Conservation (phyloP, 1,140 invertebrate species). For the Archivesica marissinica region DNA sequence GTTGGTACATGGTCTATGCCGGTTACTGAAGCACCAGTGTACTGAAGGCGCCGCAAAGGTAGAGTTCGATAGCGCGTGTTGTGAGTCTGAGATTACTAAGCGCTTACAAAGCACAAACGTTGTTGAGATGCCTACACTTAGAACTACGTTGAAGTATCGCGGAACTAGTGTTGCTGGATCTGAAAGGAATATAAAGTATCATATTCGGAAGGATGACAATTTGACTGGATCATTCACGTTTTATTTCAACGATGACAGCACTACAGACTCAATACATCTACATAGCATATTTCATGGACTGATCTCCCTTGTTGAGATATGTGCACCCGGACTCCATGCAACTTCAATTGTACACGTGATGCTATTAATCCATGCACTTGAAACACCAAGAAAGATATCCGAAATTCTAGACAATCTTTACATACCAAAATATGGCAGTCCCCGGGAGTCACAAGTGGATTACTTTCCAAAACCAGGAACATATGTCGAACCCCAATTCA, state of each 20-base stretch:
- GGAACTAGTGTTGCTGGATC: conserved; percentile 4
- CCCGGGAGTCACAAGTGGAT: background rate
- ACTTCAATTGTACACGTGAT: background rate
- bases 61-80: background rate
- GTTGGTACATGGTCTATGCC: background rate
- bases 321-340: background rate
- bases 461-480: conserved; percentile 49
- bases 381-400: background rate
- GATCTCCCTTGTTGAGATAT: background rate
- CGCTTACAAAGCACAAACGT: background rate
- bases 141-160: conserved; percentile 11
- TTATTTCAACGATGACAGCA: background rate
- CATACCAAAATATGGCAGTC: conserved; percentile 12
- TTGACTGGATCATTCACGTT: background rate
- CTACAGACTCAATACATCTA: background rate
- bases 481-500: conserved; percentile 39
- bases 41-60: background rate
- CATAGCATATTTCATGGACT: background rate
- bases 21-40: conserved; percentile 19
- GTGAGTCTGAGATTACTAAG: background rate
- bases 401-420: conserved; percentile 1
- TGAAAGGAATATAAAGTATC: background rate
- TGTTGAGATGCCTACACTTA: background rate
- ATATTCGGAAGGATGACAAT: background rate
- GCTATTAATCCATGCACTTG: background rate